Conservation (phyloP, 1,140 invertebrate species). For the Aradophagus sp. region DNA sequence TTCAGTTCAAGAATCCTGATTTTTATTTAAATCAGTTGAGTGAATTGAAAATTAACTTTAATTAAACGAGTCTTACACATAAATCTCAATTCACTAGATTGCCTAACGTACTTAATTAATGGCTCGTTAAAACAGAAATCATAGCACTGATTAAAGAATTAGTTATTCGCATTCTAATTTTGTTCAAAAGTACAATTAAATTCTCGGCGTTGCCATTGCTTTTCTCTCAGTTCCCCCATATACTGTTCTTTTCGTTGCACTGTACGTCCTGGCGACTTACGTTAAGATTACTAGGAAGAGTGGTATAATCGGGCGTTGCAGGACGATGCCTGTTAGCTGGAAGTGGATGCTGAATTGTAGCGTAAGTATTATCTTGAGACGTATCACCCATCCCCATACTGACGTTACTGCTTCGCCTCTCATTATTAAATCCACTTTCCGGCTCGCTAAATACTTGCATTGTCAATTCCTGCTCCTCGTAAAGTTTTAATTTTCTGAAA, state of each 20-base stretch:
- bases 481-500: constrained; percentile 87
- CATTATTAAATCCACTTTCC: constrained; percentile 76
- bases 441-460: constrained; percentile 93
- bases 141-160: no score
- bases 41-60: no score
- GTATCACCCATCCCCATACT: constrained; percentile 72
- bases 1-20: no score
- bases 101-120: no score
- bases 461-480: constrained; percentile 93
- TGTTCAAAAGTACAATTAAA: no score
- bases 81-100: no score
- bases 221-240: no score
- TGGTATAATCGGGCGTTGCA: constrained; percentile 83
- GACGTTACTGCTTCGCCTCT: constrained; percentile 76
- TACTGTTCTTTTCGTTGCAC: background rate
- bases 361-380: constrained; percentile 87
- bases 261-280: constrained; percentile 54
- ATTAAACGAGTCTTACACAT: no score
- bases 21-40: no score
- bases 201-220: no score
- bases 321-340: constrained; percentile 72
- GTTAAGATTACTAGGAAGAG: constrained; percentile 77
- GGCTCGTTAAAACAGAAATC: no score
- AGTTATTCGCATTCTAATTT: no score
- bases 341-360: constrained; percentile 85